Evolutionary conservation across 1,140 invertebrate species (phyloP), one percentile per base, ranked within the genome.

Genomic region (Planococcus citri): DNA sequence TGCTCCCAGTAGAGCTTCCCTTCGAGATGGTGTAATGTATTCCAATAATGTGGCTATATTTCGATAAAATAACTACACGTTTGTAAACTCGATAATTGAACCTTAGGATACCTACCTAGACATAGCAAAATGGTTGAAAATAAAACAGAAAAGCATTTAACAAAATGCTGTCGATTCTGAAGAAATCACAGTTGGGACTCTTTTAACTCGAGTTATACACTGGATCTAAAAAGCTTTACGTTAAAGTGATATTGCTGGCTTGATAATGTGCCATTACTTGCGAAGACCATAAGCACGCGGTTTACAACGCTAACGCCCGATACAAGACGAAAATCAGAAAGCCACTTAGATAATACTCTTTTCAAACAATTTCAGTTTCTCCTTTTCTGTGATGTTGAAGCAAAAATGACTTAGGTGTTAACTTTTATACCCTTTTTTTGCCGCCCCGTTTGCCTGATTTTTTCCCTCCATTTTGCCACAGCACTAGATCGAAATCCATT

Each of bases 351-450:
- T 51, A 51, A 51, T 51, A 51, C 41, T 51, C 41, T 51, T 51
- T 51, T 51, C 41, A 51, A 51, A 51, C 41, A 51, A 51, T 51
- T 51, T 51, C 41, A 51, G 41, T 51, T 51, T 9, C 41, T 20
- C 12, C n/a, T 20, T 51, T 14, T 9, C 41, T 51, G 12, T 51
- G 41, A 51, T 51, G 41, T 51, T 51, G 41, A 51, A 51, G 41
- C 41, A 51, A 51, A 51, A 51, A 51, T 51, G 41, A 51, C 41
- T 51, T 51, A 4, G 41, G 41, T 51, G 41, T 51, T 51, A 51
- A 51, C 41, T 51, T 51, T 51, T 51, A 51, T 51, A 51, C 41
- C 41, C 41, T 51, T 51, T 51, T 51, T 51, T 51, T n/a, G n/a
- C n/a, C n/a, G 3, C 41, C 3, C 17, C 17, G 2, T 51, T 17